Percentiles rank a stretch among this genome's conserved stretches.
These are phyloP conservation scores for Phalacrocorax pelagicus DNA, from an alignment of 2,113 vertebrate genomes.

Conservation along the genomic window DNA sequence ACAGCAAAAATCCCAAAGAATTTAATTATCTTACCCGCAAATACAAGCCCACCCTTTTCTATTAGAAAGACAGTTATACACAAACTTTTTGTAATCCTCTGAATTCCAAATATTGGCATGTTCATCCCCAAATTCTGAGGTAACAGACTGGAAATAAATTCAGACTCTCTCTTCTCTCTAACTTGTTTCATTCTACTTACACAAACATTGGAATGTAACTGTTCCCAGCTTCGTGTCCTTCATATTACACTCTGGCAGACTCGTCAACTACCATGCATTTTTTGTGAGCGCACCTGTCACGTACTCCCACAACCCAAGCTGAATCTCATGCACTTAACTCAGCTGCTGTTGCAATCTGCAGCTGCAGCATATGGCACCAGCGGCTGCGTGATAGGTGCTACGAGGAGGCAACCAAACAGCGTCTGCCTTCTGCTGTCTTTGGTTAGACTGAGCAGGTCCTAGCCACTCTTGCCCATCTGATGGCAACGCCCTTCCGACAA, in stretches of 20 bases:
- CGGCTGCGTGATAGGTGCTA: neutral
- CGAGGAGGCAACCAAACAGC: neutral
- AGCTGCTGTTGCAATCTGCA: neutral
- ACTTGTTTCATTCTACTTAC: neutral
- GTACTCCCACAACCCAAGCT: neutral
- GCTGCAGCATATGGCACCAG: accelerated
- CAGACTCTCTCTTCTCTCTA: neutral
- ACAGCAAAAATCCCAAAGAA: neutral
- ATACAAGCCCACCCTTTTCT: neutral
- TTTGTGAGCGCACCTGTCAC: neutral
- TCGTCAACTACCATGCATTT: neutral
- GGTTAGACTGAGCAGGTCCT: neutral
- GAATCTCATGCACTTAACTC: neutral
- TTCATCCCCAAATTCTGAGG: neutral
- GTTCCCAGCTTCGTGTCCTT: neutral
- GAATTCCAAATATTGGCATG: neutral
- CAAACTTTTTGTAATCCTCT: neutral
- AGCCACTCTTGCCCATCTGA: neutral
- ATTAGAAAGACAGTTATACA: neutral
- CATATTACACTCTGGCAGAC: neutral
- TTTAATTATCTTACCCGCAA: slow-evolving; percentile 23
- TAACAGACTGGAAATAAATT: neutral
- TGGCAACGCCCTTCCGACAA: neutral
- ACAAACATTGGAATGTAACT: neutral
- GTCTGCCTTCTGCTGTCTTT: neutral